phyloP scores from a whole-genome alignment of 2,888 invertebrate genomes.

The Drosophila parthenogenetica region DNA sequence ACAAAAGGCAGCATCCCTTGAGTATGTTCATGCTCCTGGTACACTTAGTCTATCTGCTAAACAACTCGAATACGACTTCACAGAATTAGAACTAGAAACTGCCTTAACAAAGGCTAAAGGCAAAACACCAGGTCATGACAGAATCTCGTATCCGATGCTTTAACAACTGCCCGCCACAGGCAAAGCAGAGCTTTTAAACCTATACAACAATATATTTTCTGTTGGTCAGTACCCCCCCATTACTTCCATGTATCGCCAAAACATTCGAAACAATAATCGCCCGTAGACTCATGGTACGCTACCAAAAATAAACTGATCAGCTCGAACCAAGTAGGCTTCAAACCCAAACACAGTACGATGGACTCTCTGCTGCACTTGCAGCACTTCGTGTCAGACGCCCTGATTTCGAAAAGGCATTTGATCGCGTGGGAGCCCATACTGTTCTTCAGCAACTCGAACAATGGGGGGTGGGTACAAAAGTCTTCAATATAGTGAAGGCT shows the following conservation, averaged over 20 bases:
- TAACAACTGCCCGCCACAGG: not conserved
- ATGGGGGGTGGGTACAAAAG: not conserved
- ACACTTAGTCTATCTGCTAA: conserved; percentile 8
- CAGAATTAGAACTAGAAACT: conserved; percentile 12
- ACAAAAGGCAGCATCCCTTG: conserved; percentile 12
- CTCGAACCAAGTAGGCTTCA: not conserved
- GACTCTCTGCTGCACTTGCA: not conserved
- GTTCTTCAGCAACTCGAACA: not conserved
- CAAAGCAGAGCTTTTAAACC: conserved; percentile 2
- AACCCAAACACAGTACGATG: not conserved
- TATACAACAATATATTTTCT: conserved; percentile 14
- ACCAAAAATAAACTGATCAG: conserved; percentile 2
- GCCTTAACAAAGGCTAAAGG: conserved; percentile 8
- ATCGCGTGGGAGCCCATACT: not conserved
- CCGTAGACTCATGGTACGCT: conserved; percentile 2
- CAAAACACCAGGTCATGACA: conserved; percentile 9
- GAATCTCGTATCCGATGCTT: conserved; percentile 12
- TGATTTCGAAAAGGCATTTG: conserved; percentile 1
- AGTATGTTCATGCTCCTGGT: conserved; percentile 15
- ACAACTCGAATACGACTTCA: conserved; percentile 14
- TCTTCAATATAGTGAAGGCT: not conserved
- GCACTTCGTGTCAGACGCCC: not conserved
- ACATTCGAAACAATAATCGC: conserved; percentile 12
- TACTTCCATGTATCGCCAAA: conserved; percentile 10
- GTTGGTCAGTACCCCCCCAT: conserved; percentile 8